A percentile compares a stretch with the other conserved stretches of the same genome.
Evolutionary conservation across 2,888 invertebrate species (phyloP).

Genomic region (Trichopoda pennipes): DNA sequence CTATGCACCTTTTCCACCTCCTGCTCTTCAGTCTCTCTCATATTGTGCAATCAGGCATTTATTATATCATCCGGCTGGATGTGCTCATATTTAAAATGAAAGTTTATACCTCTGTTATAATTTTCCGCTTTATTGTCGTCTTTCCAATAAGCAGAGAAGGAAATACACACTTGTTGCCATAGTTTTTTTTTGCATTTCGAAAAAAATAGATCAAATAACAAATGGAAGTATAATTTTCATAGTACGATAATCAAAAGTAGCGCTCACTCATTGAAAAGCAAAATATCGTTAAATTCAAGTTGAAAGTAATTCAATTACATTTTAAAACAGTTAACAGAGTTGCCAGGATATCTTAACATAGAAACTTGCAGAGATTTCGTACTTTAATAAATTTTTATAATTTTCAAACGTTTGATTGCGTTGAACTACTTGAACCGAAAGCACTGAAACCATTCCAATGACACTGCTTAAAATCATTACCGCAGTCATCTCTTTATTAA

Average conservation of each 20-base stretch:
- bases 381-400: too few species aligned
- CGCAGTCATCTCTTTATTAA: too few species aligned
- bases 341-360: neutral
- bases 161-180: constrained; percentile 26
- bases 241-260: constrained; percentile 47
- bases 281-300: constrained; percentile 1
- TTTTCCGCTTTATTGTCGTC: neutral
- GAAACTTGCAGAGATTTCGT: neutral
- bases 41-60: constrained; percentile 65
- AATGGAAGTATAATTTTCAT: constrained; percentile 51
- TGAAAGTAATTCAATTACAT: constrained; percentile 54
- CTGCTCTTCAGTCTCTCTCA: too few species aligned
- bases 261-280: constrained; percentile 43
- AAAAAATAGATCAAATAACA: constrained; percentile 61
- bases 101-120: constrained; percentile 49
- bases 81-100: constrained; percentile 59
- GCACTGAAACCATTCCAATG: too few species aligned
- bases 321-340: constrained; percentile 6
- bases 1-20: neutral
- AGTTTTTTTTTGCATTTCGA: constrained; percentile 38
- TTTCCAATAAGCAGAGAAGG: constrained; percentile 22
- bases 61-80: constrained; percentile 61
- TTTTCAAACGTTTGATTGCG: too few species aligned
- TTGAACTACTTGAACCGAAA: too few species aligned
- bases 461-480: too few species aligned